phyloP scores from a whole-genome alignment of 2,888 invertebrate species.

The Agrotis puta region DNA sequence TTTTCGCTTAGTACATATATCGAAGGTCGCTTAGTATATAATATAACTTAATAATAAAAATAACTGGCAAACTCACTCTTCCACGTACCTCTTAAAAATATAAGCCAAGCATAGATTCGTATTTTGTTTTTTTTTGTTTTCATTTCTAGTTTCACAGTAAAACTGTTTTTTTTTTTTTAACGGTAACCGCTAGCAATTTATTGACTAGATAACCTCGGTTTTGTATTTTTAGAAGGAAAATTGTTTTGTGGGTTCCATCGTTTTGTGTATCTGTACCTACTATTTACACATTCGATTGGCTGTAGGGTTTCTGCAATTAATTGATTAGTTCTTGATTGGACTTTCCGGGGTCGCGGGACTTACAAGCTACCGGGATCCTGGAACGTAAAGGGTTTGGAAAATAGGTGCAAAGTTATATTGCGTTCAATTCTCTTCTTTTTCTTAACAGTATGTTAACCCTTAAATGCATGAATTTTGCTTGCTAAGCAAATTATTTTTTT shows the following conservation, averaged over 20 bases:
- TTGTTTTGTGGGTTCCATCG: slow-evolving; percentile 14
- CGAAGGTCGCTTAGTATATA: too few species aligned
- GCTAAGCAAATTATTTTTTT: too few species aligned
- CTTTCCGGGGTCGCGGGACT: too few species aligned
- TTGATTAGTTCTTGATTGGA: slow-evolving; percentile 12
- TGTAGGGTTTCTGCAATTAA: neutral
- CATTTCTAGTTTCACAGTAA: neutral
- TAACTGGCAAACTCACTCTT: too few species aligned
- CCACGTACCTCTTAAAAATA: too few species aligned
- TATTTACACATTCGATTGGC: slow-evolving; percentile 10
- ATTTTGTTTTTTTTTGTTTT: neutral
- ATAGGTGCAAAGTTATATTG: neutral
- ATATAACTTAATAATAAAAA: too few species aligned
- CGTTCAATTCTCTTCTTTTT: neutral
- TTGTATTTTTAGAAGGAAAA: slow-evolving; percentile 41
- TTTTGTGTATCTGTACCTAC: slow-evolving; percentile 28
- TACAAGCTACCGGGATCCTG: too few species aligned
- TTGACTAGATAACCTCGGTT: slow-evolving; percentile 19
- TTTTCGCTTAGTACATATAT: too few species aligned
- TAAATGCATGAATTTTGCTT: too few species aligned
- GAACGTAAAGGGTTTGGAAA: too few species aligned
- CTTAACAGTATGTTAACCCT: too few species aligned
- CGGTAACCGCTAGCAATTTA: neutral
- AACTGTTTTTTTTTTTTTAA: neutral
- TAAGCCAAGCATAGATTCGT: neutral